Percentiles rank a stretch among this genome's conserved stretches.
Conservation (phyloP, 2,888 invertebrate species). For the Helleia helle region DNA sequence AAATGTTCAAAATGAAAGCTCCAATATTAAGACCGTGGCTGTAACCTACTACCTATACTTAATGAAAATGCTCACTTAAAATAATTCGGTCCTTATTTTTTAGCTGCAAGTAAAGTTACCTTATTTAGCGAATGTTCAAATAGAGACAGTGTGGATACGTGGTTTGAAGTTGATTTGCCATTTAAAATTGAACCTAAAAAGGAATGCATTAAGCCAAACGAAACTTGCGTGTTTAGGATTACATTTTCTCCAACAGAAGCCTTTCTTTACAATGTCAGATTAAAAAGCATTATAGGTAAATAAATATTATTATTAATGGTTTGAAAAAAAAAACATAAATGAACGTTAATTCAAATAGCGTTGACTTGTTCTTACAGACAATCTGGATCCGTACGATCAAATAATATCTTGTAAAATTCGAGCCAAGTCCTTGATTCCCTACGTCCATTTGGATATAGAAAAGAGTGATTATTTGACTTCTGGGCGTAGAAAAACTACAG, state of each 20-base stretch:
- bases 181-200: conserved; percentile 64
- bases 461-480: conserved; percentile 76
- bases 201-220: conserved; percentile 53
- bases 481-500: conserved; percentile 49
- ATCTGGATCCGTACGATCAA: conserved; percentile 68
- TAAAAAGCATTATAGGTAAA: conserved; percentile 54
- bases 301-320: too few relatives aligned
- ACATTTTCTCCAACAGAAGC: conserved; percentile 73
- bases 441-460: conserved; percentile 80
- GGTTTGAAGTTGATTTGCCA: conserved; percentile 61
- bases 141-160: conserved; percentile 54
- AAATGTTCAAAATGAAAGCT: too few relatives aligned
- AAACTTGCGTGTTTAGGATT: conserved; percentile 50
- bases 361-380: conserved; percentile 41
- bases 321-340: too few relatives aligned
- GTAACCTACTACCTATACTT: too few relatives aligned
- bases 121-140: conserved; percentile 47
- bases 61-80: too few relatives aligned
- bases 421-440: conserved; percentile 77
- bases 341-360: too few relatives aligned
- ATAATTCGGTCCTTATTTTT: conserved; percentile 9
- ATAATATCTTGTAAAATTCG: conserved; percentile 66
- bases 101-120: conserved; percentile 47
- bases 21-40: too few relatives aligned
- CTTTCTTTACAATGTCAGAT: conserved; percentile 57